These are phyloP conservation scores for Oenanthe oenanthe DNA, from an alignment of 2,113 vertebrate species.

Conservation along the genomic window DNA sequence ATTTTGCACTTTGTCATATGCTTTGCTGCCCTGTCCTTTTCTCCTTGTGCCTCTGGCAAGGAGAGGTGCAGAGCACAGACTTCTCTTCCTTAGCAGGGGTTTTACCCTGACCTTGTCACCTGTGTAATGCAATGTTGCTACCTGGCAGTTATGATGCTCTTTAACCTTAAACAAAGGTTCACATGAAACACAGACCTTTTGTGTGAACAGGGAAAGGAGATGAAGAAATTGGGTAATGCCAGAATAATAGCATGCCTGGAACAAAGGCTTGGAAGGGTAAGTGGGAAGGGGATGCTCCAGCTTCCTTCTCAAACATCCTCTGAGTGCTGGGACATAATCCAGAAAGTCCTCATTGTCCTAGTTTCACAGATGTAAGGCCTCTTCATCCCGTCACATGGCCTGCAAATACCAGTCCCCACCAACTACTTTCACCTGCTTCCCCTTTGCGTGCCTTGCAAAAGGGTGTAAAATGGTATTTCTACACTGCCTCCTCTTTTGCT, in stretches of 20 bases:
- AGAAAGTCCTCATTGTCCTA: not conserved
- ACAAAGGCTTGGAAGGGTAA: conserved; percentile 7
- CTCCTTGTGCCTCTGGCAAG: not conserved
- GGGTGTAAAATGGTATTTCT: not conserved
- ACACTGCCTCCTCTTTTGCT: not conserved
- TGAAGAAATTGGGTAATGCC: not conserved
- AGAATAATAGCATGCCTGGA: not conserved
- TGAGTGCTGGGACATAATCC: not conserved
- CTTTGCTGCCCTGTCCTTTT: not conserved
- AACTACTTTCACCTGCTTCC: not conserved
- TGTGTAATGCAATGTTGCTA: not conserved
- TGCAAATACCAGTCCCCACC: not conserved
- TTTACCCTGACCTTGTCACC: not conserved
- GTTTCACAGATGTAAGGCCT: not conserved
- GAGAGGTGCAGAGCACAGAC: not conserved
- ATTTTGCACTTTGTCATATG: not conserved
- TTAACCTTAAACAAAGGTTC: conserved; percentile 15
- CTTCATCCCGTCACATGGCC: not conserved
- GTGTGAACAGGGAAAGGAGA: conserved; percentile 5
- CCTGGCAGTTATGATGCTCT: conserved; percentile 11
- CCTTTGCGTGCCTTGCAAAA: not conserved
- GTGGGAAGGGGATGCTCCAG: not conserved
- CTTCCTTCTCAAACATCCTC: not conserved
- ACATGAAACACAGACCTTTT: conserved; percentile 17
- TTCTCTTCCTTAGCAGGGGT: not conserved